Base-by-base conservation (phyloP, 2,888 invertebrate species). In the Agonopterix arenella region DNA sequence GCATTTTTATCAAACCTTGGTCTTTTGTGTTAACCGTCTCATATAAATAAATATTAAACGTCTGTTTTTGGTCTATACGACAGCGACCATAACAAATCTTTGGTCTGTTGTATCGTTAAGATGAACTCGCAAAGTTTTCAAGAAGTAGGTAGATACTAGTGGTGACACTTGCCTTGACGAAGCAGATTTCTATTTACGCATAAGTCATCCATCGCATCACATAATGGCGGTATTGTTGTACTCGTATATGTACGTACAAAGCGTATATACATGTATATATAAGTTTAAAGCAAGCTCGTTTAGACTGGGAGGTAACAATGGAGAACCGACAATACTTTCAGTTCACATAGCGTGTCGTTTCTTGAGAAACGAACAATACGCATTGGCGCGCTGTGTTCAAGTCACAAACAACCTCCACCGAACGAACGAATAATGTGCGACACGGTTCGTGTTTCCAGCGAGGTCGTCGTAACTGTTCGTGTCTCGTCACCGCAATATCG, bases 341-440 rank as follows among this genome's bases (percentile, higher is more conserved):
- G 58, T 56, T 55, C 55, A 52, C 61, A 56, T 55, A 60, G 56
- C 55, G 50, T 44, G 52, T 53, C 47, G 55, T 57, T 62, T 62
- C 56, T 56, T 51, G 54, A 56, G 57, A 59, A 62, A 52, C 54
- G 54, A 53, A 53, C 52, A 53, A 53, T 53, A 57, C 52, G 44
- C 50, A 53, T 53, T 50, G 52, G 52, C 41, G 46, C 46, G 50
- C 46, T 52, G 47, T 52, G 53, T 52, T 49, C 37, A 41, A 50
- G 36, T 46, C 50, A 47, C 50, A 53, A 53, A 53, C 55, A 53
- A 48, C 52, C 47, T 46, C 54, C 50, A 49, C 49, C 52, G 49
- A 51, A 49, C 47, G 49, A 54, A 49, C 47, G 49, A 54, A 56
- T 54, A 56, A 56, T 54, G 49, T 52, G 49, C 47, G 52, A 51